Conservation (phyloP, 2,113 vertebrate species). For the Gambusia affinis region DNA sequence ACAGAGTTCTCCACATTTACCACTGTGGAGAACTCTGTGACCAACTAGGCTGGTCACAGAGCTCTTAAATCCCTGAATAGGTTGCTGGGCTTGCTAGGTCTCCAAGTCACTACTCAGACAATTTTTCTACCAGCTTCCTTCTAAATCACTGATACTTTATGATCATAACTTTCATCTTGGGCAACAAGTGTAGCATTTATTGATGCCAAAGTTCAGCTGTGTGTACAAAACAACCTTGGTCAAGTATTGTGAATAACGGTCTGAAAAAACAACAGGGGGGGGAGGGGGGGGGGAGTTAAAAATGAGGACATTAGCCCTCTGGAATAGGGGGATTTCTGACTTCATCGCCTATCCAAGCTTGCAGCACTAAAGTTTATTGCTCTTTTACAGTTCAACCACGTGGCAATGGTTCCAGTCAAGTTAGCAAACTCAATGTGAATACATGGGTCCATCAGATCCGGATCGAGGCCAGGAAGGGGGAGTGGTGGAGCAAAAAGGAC, state of each 20-base stretch:
- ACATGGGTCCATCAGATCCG: constrained; percentile 11
- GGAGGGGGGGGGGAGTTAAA: not conserved
- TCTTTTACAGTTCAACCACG: constrained; percentile 27
- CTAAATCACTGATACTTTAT: not conserved
- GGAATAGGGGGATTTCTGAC: constrained; percentile 27
- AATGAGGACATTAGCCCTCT: not conserved
- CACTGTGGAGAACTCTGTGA: not conserved
- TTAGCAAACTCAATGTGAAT: constrained; percentile 6
- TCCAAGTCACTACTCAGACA: not conserved
- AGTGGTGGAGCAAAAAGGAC: constrained; percentile 1
- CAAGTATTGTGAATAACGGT: not conserved
- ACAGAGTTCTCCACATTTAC: no score
- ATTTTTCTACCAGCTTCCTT: not conserved
- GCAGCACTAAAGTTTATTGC: constrained; percentile 40
- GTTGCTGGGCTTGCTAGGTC: not conserved
- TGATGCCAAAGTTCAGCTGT: not conserved
- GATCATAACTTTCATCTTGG: no score
- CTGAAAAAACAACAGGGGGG: no score
- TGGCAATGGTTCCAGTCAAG: constrained; percentile 26
- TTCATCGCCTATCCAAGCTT: constrained; percentile 51
- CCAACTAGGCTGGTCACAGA: no score
- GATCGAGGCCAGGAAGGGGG: constrained; percentile 31
- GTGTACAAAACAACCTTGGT: not conserved
- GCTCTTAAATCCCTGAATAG: not conserved
- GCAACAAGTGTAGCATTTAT: no score